Evolutionary conservation across 2,113 vertebrate species (phyloP), one percentile per base, ranked within the genome.

Genomic region (Cardinalis cardinalis): DNA sequence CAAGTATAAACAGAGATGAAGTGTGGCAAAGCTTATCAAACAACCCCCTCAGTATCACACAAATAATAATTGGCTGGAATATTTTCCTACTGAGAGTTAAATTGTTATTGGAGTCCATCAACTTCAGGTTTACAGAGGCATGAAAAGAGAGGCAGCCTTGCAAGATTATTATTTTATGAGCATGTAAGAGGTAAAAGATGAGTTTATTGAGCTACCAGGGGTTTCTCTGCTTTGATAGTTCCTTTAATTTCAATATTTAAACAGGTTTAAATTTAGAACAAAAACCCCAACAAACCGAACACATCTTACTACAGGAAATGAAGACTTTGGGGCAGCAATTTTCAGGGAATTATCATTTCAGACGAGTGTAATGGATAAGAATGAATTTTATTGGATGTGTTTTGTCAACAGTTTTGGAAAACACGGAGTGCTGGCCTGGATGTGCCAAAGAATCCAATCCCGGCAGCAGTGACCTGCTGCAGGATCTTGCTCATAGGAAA

Each of bases 231-330:
- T 60, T 38, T 85, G 56, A 36, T 4, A 60, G 25, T 25, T 74
- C 38, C 61, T 77, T 81, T 49, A 18, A 38, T 49, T 78, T 34
- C 31, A 44, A 49, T 52, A 81, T 77, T 53, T 56, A 52, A 85
- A 31, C 8, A 18, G 29, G 31, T 79, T 55, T 20, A 72, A 51
- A 73, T 63, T 65, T 26, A 38, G 43, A 87, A 61, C 20, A 28
- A 51, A 31, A 46, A 10, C 0, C 1, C 0, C 5, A 31, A 20
- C 7, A n/a, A 52, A 20, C 2, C 0, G 0, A 87, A 3, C 19
- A 36, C 29, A 80, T 76, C 26, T 70, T 51, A 18, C 17, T 36
- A 10, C 1, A n/a, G 29, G 41, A 76, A 82, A 66, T 6, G 13
- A 24, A 26, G 49, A 18, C n/a, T 72, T 75, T 23, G 23, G 66